These are phyloP conservation scores for Trachythela sp. DNA, from an alignment of 64 coral and sea anemone genomes.

Conservation along the genomic window DNA sequence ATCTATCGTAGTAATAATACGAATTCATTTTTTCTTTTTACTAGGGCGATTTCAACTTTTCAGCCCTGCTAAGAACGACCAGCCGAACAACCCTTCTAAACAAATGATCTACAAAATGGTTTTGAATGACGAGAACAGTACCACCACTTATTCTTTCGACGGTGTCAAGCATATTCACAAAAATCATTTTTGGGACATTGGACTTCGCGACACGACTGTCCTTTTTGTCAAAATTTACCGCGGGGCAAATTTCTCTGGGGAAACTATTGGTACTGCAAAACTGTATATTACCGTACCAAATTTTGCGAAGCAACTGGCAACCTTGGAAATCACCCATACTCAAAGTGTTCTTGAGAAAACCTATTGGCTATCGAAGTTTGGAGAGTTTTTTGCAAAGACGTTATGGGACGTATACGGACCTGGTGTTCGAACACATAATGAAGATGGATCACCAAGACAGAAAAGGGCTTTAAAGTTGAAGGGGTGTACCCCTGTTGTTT, in stretches of 20 bases:
- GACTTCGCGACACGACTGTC: slow-evolving; percentile 43
- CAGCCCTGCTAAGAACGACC: too few species aligned
- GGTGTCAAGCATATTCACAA: slow-evolving; percentile 48
- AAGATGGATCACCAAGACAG: slow-evolving; percentile 21
- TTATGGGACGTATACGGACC: slow-evolving; percentile 44
- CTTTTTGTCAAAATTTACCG: slow-evolving; percentile 37
- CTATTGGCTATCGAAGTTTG: slow-evolving; percentile 29
- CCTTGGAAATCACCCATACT: slow-evolving; percentile 43
- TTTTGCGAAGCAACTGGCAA: slow-evolving; percentile 37
- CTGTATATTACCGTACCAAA: slow-evolving; percentile 19
- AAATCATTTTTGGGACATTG: slow-evolving; percentile 42
- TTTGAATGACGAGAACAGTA: slow-evolving; percentile 3
- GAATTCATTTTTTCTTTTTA: too few species aligned
- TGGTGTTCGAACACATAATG: background rate
- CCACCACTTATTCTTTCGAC: slow-evolving; percentile 16
- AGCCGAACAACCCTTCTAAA: background rate
- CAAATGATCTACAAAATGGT: slow-evolving; percentile 55
- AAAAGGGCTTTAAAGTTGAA: slow-evolving; percentile 43
- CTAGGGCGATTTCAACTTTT: too few species aligned
- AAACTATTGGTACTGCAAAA: background rate
- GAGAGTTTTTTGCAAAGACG: slow-evolving; percentile 32
- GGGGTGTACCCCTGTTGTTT: slow-evolving; percentile 21
- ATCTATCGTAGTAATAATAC: too few species aligned
- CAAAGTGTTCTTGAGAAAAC: slow-evolving; percentile 26
- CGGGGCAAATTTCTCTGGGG: background rate